Percentiles rank a stretch among this genome's conserved stretches.
Evolutionary conservation across 2,888 invertebrate species (phyloP).

Genomic region (Colostygia pectinataria): DNA sequence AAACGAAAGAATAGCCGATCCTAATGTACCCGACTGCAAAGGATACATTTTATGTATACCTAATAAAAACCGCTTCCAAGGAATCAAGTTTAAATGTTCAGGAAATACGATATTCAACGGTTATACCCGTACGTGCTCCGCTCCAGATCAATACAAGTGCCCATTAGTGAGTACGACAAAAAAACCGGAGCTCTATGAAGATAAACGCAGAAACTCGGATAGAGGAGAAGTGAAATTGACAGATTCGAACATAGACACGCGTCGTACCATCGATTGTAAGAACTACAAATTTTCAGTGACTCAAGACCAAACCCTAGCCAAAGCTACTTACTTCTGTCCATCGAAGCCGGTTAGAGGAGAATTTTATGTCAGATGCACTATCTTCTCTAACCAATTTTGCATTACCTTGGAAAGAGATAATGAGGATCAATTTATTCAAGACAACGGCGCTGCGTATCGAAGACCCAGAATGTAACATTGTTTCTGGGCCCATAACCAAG

Average conservation of each 20-base stretch:
- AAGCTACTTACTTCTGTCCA: constrained; percentile 71
- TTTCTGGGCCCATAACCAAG: constrained; percentile 11
- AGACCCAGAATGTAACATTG: constrained; percentile 48
- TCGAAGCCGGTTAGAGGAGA: constrained; percentile 60
- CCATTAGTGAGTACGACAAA: constrained; percentile 54
- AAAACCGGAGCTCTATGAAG: constrained; percentile 44
- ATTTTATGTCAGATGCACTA: constrained; percentile 59
- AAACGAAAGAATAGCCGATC: constrained; percentile 71
- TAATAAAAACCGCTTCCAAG: constrained; percentile 70
- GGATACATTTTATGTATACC: constrained; percentile 75
- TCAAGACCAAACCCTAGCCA: constrained; percentile 54
- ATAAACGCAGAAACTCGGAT: constrained; percentile 45
- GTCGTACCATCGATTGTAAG: constrained; percentile 63
- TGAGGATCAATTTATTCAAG: constrained; percentile 62
- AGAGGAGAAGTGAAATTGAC: constrained; percentile 26
- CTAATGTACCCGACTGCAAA: constrained; percentile 69
- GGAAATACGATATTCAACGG: constrained; percentile 74
- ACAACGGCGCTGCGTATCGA: constrained; percentile 53
- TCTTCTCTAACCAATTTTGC: constrained; percentile 74
- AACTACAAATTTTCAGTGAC: constrained; percentile 72
- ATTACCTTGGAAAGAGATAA: constrained; percentile 65
- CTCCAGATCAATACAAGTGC: constrained; percentile 67
- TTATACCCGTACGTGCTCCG: constrained; percentile 64
- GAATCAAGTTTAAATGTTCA: constrained; percentile 72
- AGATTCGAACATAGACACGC: constrained; percentile 16